Percentiles rank a stretch among this genome's conserved stretches.
Evolutionary conservation across 2,113 vertebrate species (phyloP).

Genomic region (Dipodomys spectabilis): DNA sequence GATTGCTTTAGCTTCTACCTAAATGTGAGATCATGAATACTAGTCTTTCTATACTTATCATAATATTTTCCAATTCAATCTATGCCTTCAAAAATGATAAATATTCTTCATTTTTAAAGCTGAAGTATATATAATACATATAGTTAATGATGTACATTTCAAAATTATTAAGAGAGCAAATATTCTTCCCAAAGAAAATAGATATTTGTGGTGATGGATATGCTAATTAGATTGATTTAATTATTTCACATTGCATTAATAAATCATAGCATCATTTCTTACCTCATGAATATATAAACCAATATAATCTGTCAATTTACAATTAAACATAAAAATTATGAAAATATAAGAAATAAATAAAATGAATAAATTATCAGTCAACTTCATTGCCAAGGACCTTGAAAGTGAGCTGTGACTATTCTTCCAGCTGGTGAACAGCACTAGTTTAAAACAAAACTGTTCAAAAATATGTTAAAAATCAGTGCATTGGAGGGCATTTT

Average conservation of each 20-base stretch:
- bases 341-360: not conserved
- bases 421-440: not conserved
- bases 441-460: constrained; percentile 2
- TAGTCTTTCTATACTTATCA: not conserved
- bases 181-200: not conserved
- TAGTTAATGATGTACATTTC: not conserved
- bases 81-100: not conserved
- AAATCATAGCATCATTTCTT: not conserved
- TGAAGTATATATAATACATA: not conserved
- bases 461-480: constrained; percentile 35
- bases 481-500: constrained; percentile 7
- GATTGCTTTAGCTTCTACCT: not conserved
- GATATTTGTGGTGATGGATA: not conserved
- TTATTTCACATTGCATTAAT: not conserved
- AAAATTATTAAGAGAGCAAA: not conserved
- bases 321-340: constrained; percentile 3
- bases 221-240: not conserved
- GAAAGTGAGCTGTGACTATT: not conserved
- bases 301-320: not conserved
- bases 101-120: not conserved
- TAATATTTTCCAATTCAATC: not conserved
- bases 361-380: not conserved
- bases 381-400: not conserved
- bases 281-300: not conserved
- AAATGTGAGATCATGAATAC: not conserved